Evolutionary conservation across 2,797 vertebrate species (phyloP).

Genomic region (Sebastes elongatus): DNA sequence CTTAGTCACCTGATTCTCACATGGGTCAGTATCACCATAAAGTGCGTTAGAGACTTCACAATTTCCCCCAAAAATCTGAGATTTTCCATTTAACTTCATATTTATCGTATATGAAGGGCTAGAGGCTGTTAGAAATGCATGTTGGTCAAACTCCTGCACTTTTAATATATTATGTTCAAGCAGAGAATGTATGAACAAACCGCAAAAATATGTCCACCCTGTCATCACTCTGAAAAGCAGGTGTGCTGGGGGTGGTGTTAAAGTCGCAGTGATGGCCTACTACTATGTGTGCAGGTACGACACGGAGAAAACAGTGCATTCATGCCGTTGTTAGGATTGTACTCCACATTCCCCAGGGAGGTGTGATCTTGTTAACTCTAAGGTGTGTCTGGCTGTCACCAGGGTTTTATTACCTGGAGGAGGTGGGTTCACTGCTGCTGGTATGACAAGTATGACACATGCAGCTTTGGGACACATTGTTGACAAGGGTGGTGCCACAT

Average conservation of each 20-base stretch:
- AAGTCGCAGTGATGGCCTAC: not conserved
- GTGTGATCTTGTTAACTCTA: conserved; percentile 42
- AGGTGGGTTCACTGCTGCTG: conserved; percentile 22
- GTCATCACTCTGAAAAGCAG: not conserved
- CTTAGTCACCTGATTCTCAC: not conserved
- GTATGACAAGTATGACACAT: conserved; percentile 57
- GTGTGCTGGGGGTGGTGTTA: not conserved
- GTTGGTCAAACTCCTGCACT: too few species aligned
- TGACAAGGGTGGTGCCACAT: conserved; percentile 21
- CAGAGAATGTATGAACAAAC: not conserved
- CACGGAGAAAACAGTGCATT: not conserved
- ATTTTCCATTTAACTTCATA: too few species aligned
- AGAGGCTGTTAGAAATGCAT: too few species aligned
- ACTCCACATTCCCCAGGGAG: conserved; percentile 64
- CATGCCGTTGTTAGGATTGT: not conserved
- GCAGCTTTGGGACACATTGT: conserved; percentile 18
- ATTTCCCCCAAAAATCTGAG: too few species aligned
- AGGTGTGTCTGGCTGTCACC: conserved; percentile 59
- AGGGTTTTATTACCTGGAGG: conserved; percentile 19
- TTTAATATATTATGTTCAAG: not conserved
- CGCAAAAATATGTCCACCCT: not conserved
- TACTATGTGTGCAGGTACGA: conserved; percentile 9
- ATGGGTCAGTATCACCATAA: not conserved
- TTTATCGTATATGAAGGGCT: too few species aligned
- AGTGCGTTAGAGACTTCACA: too few species aligned